Evolutionary conservation across 2,888 invertebrate genomes (phyloP), one percentile per base, ranked within the genome.

Genomic region (Hoplodrina blanda): DNA sequence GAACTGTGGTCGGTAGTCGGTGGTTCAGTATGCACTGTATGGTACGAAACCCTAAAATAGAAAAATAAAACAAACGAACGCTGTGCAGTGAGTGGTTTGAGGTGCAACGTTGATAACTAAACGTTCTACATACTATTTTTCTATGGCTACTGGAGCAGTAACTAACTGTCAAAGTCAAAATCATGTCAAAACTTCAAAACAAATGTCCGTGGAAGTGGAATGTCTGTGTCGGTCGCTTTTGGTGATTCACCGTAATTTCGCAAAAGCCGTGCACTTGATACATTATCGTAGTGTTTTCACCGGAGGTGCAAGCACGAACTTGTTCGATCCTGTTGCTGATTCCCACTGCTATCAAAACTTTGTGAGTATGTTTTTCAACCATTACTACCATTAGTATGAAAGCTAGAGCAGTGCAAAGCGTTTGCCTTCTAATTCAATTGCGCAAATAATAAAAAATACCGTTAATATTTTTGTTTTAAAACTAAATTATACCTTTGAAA

Each of bases 191-290:
- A 53, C n/a, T 72, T 82, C 84, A 84, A 82, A 84, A 84, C 80
- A 84, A 85, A 84, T 74, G 64, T 68, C 68, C 19, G 60, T 70
- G 70, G 54, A 70, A 72, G 54, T 78, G 56, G 56, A 57, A 57
- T 65, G 55, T 63, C 52, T 56, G 73, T 20, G 25, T 73, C 61
- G 62, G 53, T 59, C 41, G 37, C 63, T 62, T 61, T 68, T 68
- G 76, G 69, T 84, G 81, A 81, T 72, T 84, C 84, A 81, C 73
- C 72, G 78, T 73, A 74, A 62, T 77, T 61, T 66, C 25, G 53
- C 64, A 33, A 72, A 71, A 61, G 37, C 19, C 8, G 55, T 44
- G 3, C 11, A 52, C 15, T 52, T 65, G 55, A 53, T 68, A 60
- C 53, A 25, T 69, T 73, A 46, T 55, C 61, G 66, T 63, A 78